Base-by-base conservation (phyloP, 2,888 invertebrate genomes). In the Dicranocentrus wangi region DNA sequence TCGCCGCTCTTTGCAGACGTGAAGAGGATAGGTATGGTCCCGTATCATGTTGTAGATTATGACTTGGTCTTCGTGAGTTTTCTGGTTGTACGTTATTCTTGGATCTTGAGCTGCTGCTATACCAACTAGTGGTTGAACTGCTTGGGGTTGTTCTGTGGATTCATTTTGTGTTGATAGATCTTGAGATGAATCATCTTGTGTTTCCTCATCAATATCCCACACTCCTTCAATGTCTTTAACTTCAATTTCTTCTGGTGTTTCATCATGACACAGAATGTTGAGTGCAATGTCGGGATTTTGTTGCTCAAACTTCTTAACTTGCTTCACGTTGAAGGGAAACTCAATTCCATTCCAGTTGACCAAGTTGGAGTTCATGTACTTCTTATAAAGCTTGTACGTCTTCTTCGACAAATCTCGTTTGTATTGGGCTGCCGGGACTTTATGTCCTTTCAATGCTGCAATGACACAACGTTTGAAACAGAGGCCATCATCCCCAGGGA, bases 391-490 rank as follows among this genome's bases (percentile, higher is more conserved):
- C 19, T 39, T 32, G n/a, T n/a, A n/a, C n/a, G n/a, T n/a, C 7
- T 25, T 19, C 8, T 7, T 5, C 2, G 1, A 5, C 2, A 61
- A 25, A 27, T 2, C 8, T 23, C 19, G 5, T n/a, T 39, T 39
- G 28, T 39, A 17, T n/a, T 63, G 19, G 1, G 19, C 63, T 19
- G 17, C 3, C 23, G 25, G 25, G 2, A 39, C 63, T 19, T 63
- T 39, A 10, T 10, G 2, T 39, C 39, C 39, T 39, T 39, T 39
- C n/a, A 43, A 23, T 23, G 19, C 21, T 23, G 65, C 65, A 2
- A 65, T 43, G 17, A 65, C 8, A 43, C 43, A 42, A 1, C 65
- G 42, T 5, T 21, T 21, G n/a, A 65, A 65, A 23, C 65, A 65
- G 1, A 43, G 23, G 1, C n/a, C 65, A 43, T 65, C 65, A 2